phyloP scores from a whole-genome alignment of 2,888 invertebrate genomes.

The Megalurothrips usitatus region DNA sequence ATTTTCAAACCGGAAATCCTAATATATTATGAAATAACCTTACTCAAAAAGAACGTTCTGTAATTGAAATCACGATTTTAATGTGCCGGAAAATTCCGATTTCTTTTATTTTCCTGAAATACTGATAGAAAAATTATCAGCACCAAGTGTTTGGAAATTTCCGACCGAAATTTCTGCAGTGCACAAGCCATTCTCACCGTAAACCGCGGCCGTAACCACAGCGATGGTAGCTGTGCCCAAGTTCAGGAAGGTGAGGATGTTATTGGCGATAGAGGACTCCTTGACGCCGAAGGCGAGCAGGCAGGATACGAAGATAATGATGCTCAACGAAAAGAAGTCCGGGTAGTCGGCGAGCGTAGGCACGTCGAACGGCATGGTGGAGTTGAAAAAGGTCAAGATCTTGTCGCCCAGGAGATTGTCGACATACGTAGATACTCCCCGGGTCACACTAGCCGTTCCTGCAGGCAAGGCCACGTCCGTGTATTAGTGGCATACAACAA shows the following conservation, averaged over 20 bases:
- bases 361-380: constrained; percentile 57
- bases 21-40: too few relatives aligned
- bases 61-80: too few relatives aligned
- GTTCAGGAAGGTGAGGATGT: constrained; percentile 85
- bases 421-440: constrained; percentile 67
- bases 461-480: background rate
- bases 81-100: too few relatives aligned
- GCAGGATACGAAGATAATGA: background rate
- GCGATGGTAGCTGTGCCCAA: constrained; percentile 75
- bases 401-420: constrained; percentile 60
- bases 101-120: too few relatives aligned
- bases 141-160: too few relatives aligned
- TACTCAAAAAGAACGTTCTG: too few relatives aligned
- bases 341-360: constrained; percentile 44
- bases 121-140: too few relatives aligned
- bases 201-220: constrained; percentile 75
- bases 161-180: too few relatives aligned
- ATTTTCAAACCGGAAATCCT: too few relatives aligned
- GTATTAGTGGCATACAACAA: too few relatives aligned
- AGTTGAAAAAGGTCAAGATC: constrained; percentile 54
- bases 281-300: constrained; percentile 68
- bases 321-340: background rate
- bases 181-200: too few relatives aligned
- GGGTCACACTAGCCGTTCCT: constrained; percentile 73
- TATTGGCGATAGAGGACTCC: constrained; percentile 83